Evolutionary conservation across 2,797 vertebrate genomes (phyloP).

Genomic region (Pteropus rufus): DNA sequence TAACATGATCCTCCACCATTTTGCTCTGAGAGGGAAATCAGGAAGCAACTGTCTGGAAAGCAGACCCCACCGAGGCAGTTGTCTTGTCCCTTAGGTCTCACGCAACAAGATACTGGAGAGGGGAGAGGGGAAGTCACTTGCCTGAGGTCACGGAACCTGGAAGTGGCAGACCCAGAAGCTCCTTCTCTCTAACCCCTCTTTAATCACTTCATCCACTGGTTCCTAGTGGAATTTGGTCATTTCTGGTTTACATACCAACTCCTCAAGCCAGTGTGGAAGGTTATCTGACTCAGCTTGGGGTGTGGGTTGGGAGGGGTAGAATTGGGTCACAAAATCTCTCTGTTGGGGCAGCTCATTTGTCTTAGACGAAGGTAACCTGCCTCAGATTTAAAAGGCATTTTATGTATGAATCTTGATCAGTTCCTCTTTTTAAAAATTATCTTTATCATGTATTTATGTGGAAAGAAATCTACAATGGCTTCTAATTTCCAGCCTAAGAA

Average conservation of each 20-base stretch:
- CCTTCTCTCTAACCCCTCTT: not conserved
- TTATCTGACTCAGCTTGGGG: not conserved
- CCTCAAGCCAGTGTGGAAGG: not conserved
- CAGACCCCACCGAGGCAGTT: not conserved
- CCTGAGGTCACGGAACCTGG: not conserved
- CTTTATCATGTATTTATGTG: not conserved
- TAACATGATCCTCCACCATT: not conserved
- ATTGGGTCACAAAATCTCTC: not conserved
- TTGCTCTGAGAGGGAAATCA: not conserved
- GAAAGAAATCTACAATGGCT: not conserved
- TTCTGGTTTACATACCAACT: not conserved
- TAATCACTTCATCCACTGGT: not conserved
- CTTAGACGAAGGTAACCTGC: not conserved
- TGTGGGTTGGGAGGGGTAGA: accelerated
- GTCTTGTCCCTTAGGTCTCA: not conserved
- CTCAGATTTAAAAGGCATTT: not conserved
- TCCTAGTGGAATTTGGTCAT: not conserved
- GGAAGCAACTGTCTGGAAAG: not conserved
- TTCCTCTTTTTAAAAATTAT: not conserved
- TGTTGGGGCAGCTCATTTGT: not conserved
- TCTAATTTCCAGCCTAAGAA: not conserved
- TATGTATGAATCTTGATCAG: not conserved
- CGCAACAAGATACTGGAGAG: too few relatives aligned
- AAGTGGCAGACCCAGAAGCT: not conserved
- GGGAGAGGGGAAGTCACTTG: not conserved